Evolutionary conservation across 2,113 vertebrate genomes (phyloP).

Genomic region (Forbesichthys papilliferus): DNA sequence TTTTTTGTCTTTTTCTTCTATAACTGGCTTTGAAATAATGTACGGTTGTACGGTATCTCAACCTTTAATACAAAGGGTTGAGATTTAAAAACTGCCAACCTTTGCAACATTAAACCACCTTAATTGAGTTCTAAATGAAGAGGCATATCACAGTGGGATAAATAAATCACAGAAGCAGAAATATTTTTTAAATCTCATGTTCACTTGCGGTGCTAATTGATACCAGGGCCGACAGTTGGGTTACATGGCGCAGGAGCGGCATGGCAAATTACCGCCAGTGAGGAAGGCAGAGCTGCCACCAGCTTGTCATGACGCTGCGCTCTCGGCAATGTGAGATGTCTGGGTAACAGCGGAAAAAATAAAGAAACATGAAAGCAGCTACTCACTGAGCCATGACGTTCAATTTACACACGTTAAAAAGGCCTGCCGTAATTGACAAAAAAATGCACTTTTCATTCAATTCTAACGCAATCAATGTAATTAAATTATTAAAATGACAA

Average conservation of each 20-base stretch:
- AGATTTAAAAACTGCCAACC: too few relatives aligned
- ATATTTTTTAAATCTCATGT: slow-evolving; percentile 10
- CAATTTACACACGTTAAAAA: background rate
- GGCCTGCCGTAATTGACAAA: background rate
- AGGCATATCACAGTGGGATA: background rate
- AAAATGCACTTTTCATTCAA: background rate
- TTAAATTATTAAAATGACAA: background rate
- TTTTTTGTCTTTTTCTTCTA: too few relatives aligned
- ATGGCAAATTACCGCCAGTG: slow-evolving; percentile 6
- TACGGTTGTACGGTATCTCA: too few relatives aligned
- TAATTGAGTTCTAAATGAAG: slow-evolving; percentile 21
- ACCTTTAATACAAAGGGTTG: too few relatives aligned
- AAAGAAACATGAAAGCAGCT: background rate
- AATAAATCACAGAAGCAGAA: background rate
- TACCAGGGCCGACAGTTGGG: slow-evolving; percentile 9
- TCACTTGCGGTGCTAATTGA: slow-evolving; percentile 26
- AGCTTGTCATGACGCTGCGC: background rate
- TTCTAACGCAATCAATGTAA: background rate
- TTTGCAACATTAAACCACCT: too few relatives aligned
- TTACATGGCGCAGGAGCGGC: slow-evolving; percentile 16
- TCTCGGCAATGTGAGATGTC: background rate
- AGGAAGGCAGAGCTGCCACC: background rate
- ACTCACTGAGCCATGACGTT: background rate
- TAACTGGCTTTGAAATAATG: too few relatives aligned
- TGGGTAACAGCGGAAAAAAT: background rate